phyloP scores from a whole-genome alignment of 2,888 invertebrate species.

The Drosophila ustulata region DNA sequence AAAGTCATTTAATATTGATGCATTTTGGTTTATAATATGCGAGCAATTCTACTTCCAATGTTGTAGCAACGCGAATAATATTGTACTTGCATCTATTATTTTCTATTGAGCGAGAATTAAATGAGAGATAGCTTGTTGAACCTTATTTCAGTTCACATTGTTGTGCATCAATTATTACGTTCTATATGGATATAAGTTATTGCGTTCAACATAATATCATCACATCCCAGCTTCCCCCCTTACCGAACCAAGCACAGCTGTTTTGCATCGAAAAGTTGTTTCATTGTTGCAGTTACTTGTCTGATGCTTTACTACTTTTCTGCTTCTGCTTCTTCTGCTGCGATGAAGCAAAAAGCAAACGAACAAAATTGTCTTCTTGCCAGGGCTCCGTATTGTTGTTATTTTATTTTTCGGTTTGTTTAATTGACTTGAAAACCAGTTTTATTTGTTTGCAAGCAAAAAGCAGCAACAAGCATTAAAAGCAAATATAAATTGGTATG shows the following conservation, averaged over 20 bases:
- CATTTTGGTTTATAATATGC: no score
- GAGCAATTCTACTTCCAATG: neutral
- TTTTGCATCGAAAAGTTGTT: conserved; percentile 44
- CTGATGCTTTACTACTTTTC: conserved; percentile 9
- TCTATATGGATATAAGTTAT: conserved; percentile 5
- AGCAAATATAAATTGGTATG: conserved; percentile 74
- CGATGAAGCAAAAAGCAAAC: conserved; percentile 25
- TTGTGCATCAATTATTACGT: conserved; percentile 3
- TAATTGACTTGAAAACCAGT: conserved; percentile 76
- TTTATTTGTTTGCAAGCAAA: conserved; percentile 74
- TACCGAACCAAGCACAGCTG: conserved; percentile 28
- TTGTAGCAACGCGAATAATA: neutral
- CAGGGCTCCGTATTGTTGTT: conserved; percentile 46
- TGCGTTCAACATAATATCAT: conserved; percentile 4
- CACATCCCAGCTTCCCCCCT: neutral
- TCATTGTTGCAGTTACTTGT: conserved; percentile 25
- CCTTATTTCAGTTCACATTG: conserved; percentile 7
- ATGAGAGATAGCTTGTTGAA: conserved; percentile 1
- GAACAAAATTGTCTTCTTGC: conserved; percentile 28
- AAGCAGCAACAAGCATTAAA: conserved; percentile 69
- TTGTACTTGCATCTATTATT: neutral
- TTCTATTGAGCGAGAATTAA: neutral
- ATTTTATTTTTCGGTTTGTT: conserved; percentile 60
- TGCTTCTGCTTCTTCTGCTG: conserved; percentile 5
- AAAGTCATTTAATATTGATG: conserved; percentile 22